Base-by-base conservation (phyloP, 2,888 invertebrate species). In the Trichopoda pennipes region DNA sequence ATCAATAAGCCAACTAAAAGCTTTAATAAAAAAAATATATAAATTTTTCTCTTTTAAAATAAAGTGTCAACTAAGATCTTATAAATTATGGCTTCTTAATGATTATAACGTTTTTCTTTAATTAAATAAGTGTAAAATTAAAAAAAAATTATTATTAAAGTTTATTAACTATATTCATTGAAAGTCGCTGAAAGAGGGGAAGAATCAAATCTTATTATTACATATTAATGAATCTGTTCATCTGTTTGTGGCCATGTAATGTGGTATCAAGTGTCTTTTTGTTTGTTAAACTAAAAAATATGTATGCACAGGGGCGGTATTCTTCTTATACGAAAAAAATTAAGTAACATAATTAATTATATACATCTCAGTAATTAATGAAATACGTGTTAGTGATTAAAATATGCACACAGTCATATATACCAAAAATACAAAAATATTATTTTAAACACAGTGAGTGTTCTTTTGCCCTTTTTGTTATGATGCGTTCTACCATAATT, bases 371-470 rank as follows among this genome's bases (percentile, higher is more conserved):
- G 73, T 77, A 74, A 74, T 74, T 72, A 76, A 76, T 79, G 72
- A 72, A 72, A 76, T 76, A 76, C 72, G 79, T 82, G 82, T 72
- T 72, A 72, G 82, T 82, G 79, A 70, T 82, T 53, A 16, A 23
- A 53, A 10, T 4, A 17, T 38, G n/a, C n/a, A 58, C 9, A 28
- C 23, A 28, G 23, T 4, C 23, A 28, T 28, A 28, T 28, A 4
- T 28, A 28, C 23, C 4, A 28, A 6, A 12, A 38, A 38, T 7
- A 38, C 44, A 35, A 42, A 58, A 58, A 28, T 44, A 55, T 3
- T 32, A 42, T 64, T 70, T 53, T 16, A 49, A 55, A 23, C 53
- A 42, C 53, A 28, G 70, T 70, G 60, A 70, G 69, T 75, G 63
- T 70, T 70, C 17, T 51, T 69, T 53, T 68, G n/a, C 14, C 6